A percentile compares a stretch with the other conserved stretches of the same genome.
These are phyloP conservation scores for Cheilosia vulpina DNA, from an alignment of 2,888 invertebrate genomes.

Conservation along the genomic window DNA sequence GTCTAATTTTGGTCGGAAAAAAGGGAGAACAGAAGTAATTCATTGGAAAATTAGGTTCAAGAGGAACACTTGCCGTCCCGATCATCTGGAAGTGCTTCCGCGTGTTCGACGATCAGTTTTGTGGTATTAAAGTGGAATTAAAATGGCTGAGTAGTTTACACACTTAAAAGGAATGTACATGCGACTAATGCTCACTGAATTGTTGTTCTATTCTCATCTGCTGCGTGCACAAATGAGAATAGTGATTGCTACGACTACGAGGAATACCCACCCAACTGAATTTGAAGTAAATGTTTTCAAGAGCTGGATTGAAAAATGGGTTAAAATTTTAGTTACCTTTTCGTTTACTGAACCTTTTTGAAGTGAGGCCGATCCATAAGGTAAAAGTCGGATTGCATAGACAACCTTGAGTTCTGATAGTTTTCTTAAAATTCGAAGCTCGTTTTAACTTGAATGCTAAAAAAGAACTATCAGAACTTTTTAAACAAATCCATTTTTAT, in stretches of 20 bases:
- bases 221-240: neutral
- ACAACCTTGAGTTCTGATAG: too few relatives aligned
- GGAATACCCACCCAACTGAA: neutral
- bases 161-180: neutral
- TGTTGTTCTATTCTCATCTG: conserved; percentile 3
- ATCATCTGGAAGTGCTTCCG: conserved; percentile 36
- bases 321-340: neutral
- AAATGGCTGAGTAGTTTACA: neutral
- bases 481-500: too few relatives aligned
- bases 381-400: too few relatives aligned
- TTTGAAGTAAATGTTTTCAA: neutral
- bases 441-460: too few relatives aligned
- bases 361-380: too few relatives aligned
- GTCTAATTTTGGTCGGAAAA: conserved; percentile 43
- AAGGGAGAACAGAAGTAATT: conserved; percentile 8
- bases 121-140: conserved; percentile 29
- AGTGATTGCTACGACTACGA: neutral
- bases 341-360: too few relatives aligned
- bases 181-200: neutral
- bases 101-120: conserved; percentile 43
- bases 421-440: too few relatives aligned
- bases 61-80: conserved; percentile 15
- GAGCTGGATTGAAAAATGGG: too few relatives aligned
- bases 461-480: too few relatives aligned
- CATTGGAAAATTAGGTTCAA: neutral